Base-by-base conservation (phyloP, 2,888 invertebrate genomes). In the Drosophila austrosaltans region DNA sequence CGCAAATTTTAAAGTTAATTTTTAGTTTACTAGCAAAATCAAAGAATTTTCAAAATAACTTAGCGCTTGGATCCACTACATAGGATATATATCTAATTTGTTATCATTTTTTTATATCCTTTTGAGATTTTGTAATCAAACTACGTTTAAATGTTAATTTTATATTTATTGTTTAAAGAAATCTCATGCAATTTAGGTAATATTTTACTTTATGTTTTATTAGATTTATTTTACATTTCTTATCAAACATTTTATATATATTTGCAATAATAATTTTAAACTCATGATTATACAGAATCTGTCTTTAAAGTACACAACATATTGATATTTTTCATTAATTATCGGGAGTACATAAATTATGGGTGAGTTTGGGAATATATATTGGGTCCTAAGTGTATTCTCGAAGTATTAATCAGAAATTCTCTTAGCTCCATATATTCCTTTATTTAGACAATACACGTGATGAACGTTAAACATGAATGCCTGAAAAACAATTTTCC, bases 221-320 rank as follows among this genome's bases (percentile, higher is more conserved):
- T 83, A 83, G 72, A 71, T 82, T 83, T 83, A 80, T 83, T 76
- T 76, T 70, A 82, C 82, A 66, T 69, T 63, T 53, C 60, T 60
- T 74, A 28, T 8, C 20, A 40, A 54, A 54, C 10, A 78, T 80
- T 79, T 76, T 72, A 82, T 80, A 76, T 72, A 53, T 59, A 76
- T 87, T 72, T 87, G 82, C 82, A 82, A 82, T 82, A 82, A 80
- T 82, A 82, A 75, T 76, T 72, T 85, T 84, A 85, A 73, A 73
- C 63, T 75, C 78, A 80, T 85, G 81, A 82, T 69, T 69, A 76
- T 85, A 36, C 7, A 8, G 8, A 36, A 36, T 36, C 1, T 30
- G 30, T 6, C 28, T 28, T 28, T 28, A 3, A 3, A 28, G 4
- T 3, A 28, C 2, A 28, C 28, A 28, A 28, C 4, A 3, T 3